Evolutionary conservation across 2,888 invertebrate genomes (phyloP), one percentile per base, ranked within the genome.

Genomic region (Ophion ellenae): DNA sequence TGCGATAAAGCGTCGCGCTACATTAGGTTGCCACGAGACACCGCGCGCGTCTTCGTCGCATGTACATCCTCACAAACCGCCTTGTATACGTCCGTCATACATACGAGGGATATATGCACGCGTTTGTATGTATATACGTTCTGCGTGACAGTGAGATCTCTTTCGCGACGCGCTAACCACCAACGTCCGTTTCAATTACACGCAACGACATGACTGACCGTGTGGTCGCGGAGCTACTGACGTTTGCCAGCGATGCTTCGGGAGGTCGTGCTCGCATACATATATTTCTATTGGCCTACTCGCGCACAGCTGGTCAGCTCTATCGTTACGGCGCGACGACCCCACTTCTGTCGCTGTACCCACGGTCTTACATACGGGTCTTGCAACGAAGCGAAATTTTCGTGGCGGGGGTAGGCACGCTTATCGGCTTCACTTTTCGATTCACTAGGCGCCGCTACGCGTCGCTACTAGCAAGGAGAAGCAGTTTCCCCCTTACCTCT

Each of bases 171-270:
- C 40, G 40, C 40, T 78, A 70, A 81, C 81, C 86, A 83, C 74
- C 73, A 40, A 84, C 84, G 77, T 81, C 77, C 61, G 69, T 67
- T 64, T 53, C 77, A 47, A 71, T 59, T 69, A 66, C 53, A 61
- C 78, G 76, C 61, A 79, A 83, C 82, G 40, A 85, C 79, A 79
- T 76, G 10, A 79, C 85, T 83, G 79, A 66, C 75, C 83, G 75
- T 83, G 79, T 64, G 74, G 66, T 83, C 85, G 64, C 85, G 76
- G 85, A 83, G 83, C 85, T 74, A 85, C 81, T 84, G 84, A 84
- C 84, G 83, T 83, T 79, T 79, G 45, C 67, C 66, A 69, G 53
- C 76, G 40, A 71, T 64, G 64, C n/a, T 57, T 71, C 61, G 80
- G 36, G 20, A 61, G 24, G 17, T 32, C 63, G 61, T 70, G 67